Evolutionary conservation across 2,888 invertebrate species (phyloP).

Genomic region (Dolichopus griseipennis): DNA sequence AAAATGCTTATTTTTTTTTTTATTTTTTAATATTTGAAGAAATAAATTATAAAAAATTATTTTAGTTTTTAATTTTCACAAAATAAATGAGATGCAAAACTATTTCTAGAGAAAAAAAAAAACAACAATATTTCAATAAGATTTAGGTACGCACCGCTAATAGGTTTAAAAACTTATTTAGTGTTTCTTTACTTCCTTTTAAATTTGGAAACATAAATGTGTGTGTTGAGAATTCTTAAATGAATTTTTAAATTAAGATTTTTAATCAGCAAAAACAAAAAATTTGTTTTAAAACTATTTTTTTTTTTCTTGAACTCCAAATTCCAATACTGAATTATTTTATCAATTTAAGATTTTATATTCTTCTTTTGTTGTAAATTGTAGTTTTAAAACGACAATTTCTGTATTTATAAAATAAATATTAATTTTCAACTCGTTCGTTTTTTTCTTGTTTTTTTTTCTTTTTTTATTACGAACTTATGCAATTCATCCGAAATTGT

Average conservation of each 20-base stretch:
- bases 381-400: no score
- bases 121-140: slow-evolving; percentile 19
- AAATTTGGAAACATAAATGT: slow-evolving; percentile 38
- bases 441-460: no score
- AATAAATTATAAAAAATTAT: slow-evolving; percentile 20
- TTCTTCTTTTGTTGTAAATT: no score
- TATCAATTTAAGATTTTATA: no score
- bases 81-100: slow-evolving; percentile 18
- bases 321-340: no score
- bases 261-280: no score
- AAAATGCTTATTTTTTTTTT: slow-evolving; percentile 13
- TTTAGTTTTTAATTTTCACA: background rate
- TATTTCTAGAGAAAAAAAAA: slow-evolving; percentile 18
- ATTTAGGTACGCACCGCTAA: slow-evolving; percentile 42
- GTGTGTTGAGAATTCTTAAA: background rate
- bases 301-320: no score
- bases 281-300: no score
- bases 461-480: background rate
- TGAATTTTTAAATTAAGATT: background rate
- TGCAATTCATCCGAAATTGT: background rate
- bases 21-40: slow-evolving; percentile 20
- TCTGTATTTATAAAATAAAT: no score
- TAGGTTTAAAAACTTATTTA: slow-evolving; percentile 40
- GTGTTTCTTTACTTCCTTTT: slow-evolving; percentile 40
- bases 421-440: no score